phyloP scores from a whole-genome alignment of 2,888 invertebrate genomes.

The Rhabditoides inermis region DNA sequence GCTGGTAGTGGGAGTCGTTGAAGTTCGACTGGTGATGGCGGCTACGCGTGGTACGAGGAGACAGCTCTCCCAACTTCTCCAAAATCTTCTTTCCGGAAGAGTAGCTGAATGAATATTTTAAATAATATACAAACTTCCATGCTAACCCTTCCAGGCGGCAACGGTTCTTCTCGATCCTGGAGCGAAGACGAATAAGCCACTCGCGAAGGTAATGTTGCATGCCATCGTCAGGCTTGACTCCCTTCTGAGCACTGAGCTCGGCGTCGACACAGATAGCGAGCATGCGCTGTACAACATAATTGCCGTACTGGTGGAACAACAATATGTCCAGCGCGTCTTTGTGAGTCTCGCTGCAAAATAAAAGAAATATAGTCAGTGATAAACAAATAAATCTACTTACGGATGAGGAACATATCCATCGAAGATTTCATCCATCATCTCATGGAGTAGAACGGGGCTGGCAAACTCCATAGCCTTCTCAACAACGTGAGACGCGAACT shows the following conservation, averaged over 20 bases:
- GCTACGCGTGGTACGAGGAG: not conserved
- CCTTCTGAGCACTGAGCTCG: constrained; percentile 10
- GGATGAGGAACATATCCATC: constrained; percentile 39
- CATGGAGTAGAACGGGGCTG: constrained; percentile 19
- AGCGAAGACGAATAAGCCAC: constrained; percentile 1
- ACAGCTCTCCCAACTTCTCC: constrained; percentile 5
- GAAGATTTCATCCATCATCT: constrained; percentile 42
- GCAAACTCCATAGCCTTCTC: constrained; percentile 39
- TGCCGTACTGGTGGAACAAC: constrained; percentile 49
- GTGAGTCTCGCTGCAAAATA: constrained; percentile 19
- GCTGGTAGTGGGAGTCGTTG: too few relatives aligned
- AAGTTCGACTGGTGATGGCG: too few relatives aligned
- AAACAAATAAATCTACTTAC: constrained; percentile 8
- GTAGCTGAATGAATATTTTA: constrained; percentile 5
- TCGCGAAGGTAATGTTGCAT: constrained; percentile 1
- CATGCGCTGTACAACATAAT: constrained; percentile 48
- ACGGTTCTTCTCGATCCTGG: constrained; percentile 4
- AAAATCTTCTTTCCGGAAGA: constrained; percentile 14
- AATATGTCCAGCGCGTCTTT: constrained; percentile 42
- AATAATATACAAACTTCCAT: not conserved
- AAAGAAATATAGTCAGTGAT: not conserved
- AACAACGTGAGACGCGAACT: constrained; percentile 46
- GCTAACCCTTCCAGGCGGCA: not conserved
- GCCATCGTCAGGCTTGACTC: not conserved
- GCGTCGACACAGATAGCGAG: constrained; percentile 26